Evolutionary conservation across 2,113 vertebrate species (phyloP).

Genomic region (Leucopternis melanops): DNA sequence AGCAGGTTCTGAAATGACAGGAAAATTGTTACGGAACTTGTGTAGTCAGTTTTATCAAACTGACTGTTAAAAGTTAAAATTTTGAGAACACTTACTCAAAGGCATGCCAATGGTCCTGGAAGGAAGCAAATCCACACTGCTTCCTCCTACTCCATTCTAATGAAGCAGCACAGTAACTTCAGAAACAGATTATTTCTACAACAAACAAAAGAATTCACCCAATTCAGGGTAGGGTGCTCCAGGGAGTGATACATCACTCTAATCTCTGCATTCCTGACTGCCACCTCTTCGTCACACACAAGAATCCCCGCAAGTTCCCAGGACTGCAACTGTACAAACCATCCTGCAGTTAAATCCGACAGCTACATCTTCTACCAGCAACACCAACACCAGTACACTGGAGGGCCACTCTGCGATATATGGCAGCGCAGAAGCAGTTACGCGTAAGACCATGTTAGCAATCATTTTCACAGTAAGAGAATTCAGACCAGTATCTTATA

Average conservation of each 20-base stretch:
- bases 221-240: background rate
- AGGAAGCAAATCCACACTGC: background rate
- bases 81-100: background rate
- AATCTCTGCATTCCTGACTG: background rate
- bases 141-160: background rate
- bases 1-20: background rate
- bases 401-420: rapidly evolving
- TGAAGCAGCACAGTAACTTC: background rate
- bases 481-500: background rate
- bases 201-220: background rate
- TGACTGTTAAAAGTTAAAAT: too few relatives aligned
- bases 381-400: too few relatives aligned
- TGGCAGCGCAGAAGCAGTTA: rapidly evolving
- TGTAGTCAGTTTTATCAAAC: background rate
- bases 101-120: background rate
- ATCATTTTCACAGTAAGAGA: too few relatives aligned
- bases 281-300: rapidly evolving
- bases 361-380: background rate
- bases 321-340: background rate
- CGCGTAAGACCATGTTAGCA: rapidly evolving
- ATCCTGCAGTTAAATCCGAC: rapidly evolving
- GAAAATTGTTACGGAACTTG: background rate
- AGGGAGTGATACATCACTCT: rapidly evolving
- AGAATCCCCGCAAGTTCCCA: background rate
- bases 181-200: background rate